Base-by-base conservation (phyloP, 1,140 invertebrate species). In the Eriocheir sinensis region DNA sequence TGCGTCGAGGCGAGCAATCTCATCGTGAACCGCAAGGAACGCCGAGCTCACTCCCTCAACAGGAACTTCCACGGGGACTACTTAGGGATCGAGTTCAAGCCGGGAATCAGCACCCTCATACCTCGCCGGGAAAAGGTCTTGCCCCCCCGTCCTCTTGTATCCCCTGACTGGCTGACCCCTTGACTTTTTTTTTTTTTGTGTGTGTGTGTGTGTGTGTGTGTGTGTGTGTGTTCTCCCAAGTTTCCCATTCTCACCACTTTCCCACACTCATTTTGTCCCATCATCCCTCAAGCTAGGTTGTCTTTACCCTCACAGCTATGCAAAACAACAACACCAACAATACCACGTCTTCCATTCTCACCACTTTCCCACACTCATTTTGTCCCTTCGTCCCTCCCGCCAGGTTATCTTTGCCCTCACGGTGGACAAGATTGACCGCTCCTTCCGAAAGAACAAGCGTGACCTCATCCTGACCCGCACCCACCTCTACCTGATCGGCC, bases 21-120 rank as follows among this genome's bases (percentile, higher is more conserved):
- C 36, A 96, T 98, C 21, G 97, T 97, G 96, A 97, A 97, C 86
- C 97, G 97, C 96, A 98, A 98, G 96, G 97, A 98, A 96, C 96
- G 98, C 21, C 97, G 98, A 95, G 96, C 97, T 9, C 97, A 97
- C 96, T 98, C 98, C 95, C 95, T 98, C 0, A 98, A 98, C 96
- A 97, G 98, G 95, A 98, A 98, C 96, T 98, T 98, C 96, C 97
- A 98, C 34, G 98, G 98, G 12, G 98, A 98, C 96, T 98, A 98
- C 96, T 98, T 98, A 94, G 98, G 98, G 1, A 95, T 98, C 93
- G 98, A 98, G 92, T 96, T 97, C 91, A 97, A 97, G 94, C 98
- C 98, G 8, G 97, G 97, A 32, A 96, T 98, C 40, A 97, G 97
- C 93, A 96, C 97, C 88, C 96, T 98, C 15, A 97, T 98, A 79